phyloP scores from a whole-genome alignment of 1,140 invertebrate species.

The Ditylenchus dipsaci region DNA sequence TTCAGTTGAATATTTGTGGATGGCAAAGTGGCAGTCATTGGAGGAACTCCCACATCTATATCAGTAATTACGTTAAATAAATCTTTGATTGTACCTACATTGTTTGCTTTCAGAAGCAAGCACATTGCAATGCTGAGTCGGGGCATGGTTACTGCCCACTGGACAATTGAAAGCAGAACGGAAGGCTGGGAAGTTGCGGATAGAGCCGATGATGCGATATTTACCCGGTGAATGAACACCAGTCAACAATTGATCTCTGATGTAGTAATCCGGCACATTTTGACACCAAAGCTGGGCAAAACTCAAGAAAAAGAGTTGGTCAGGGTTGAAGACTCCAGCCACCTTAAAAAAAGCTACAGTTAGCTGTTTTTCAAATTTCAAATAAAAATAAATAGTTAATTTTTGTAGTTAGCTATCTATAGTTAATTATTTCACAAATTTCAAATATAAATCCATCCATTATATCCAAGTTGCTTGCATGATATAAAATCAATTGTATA shows the following conservation, averaged over 20 bases:
- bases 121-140: constrained; percentile 15
- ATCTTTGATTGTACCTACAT: too few species aligned
- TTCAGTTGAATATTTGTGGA: background rate
- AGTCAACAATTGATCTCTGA: constrained; percentile 9
- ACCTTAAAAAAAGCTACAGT: too few species aligned
- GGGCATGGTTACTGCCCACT: constrained; percentile 31
- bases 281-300: constrained; percentile 29
- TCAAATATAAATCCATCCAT: too few species aligned
- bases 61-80: background rate
- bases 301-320: constrained; percentile 46
- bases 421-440: too few species aligned
- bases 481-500: too few species aligned
- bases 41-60: too few species aligned
- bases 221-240: constrained; percentile 31
- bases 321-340: constrained; percentile 23
- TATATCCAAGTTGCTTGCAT: too few species aligned
- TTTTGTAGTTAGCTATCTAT: too few species aligned
- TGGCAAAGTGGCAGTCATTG: too few species aligned
- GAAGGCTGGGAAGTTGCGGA: constrained; percentile 54
- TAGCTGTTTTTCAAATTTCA: too few species aligned
- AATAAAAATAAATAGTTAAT: too few species aligned
- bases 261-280: background rate
- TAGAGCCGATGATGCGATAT: constrained; percentile 10
- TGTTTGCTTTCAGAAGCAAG: background rate
- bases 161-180: constrained; percentile 52